phyloP scores from a whole-genome alignment of 64 coral and sea anemone genomes.

The Stichodactyla helianthus region DNA sequence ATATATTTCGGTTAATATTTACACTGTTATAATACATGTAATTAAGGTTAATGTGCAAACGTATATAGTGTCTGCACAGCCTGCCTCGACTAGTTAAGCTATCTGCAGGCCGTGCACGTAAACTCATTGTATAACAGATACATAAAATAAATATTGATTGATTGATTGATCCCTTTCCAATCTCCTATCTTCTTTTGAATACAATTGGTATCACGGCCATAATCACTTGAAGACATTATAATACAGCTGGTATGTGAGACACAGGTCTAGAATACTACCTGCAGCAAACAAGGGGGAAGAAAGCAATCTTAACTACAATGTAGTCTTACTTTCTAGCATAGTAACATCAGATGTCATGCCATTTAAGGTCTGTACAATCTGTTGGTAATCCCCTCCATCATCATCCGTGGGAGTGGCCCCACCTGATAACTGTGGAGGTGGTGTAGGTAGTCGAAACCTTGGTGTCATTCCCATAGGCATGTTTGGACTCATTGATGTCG shows the following conservation, averaged over 20 bases:
- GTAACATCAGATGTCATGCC: slow-evolving; percentile 14
- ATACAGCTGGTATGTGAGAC: neutral
- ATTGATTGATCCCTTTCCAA: too few relatives aligned
- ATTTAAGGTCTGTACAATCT: slow-evolving; percentile 35
- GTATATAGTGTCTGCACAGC: too few relatives aligned
- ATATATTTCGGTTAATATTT: too few relatives aligned
- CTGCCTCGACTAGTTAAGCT: too few relatives aligned
- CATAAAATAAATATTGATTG: too few relatives aligned
- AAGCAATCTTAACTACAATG: slow-evolving; percentile 8
- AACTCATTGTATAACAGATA: too few relatives aligned
- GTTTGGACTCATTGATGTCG: slow-evolving; percentile 8
- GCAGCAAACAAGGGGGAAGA: neutral
- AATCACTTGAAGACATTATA: neutral
- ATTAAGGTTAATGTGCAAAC: too few relatives aligned
- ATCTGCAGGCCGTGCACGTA: too few relatives aligned
- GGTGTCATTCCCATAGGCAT: neutral
- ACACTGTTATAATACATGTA: too few relatives aligned
- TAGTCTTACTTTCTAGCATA: slow-evolving; percentile 36
- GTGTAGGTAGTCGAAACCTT: neutral
- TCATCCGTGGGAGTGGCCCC: neutral
- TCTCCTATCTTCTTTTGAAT: too few relatives aligned
- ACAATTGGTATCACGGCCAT: too few relatives aligned
- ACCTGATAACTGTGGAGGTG: neutral
- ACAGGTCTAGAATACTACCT: neutral
- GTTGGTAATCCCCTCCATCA: slow-evolving; percentile 13